Base-by-base conservation (phyloP, 2,888 invertebrate species). In the Apomyelois bistriatella region DNA sequence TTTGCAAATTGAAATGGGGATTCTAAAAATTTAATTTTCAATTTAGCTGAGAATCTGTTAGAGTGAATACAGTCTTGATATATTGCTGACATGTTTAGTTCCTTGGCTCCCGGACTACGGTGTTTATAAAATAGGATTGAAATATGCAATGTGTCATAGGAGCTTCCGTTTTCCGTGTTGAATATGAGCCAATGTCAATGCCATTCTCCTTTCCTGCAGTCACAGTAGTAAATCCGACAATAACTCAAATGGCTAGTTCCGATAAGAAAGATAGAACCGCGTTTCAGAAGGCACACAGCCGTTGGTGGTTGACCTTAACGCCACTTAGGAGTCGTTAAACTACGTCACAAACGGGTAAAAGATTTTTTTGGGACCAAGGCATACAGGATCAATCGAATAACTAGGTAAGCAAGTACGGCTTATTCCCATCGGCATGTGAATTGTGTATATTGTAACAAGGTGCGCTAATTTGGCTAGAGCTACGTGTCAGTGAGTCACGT, bases 141-240 rank as follows among this genome's bases (percentile, higher is more conserved):
- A 42, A 36, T 36, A 7, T 48, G 36, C 47, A 36, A 54, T 65
- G 69, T 66, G 59, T 62, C 68, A 71, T 64, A 61, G 59, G 7
- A 62, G 68, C 75, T 80, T 82, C 81, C 80, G 76, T 70, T 82
- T 82, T 80, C 82, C 81, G 76, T 65, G 73, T 79, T 74, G 74
- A 74, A 71, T 68, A 58, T 59, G 63, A 74, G 74, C 74, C 85
- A 87, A 85, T 86, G 86, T 87, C 87, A 87, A 79, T 85, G 82
- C 79, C 85, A 66, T 77, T 82, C 79, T 78, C 15, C 8, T 38
- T 79, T 73, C 70, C 72, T 60, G 67, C 81, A 36, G 84, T 74
- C 74, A 70, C 57, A 57, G 70, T 66, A 60, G 70, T 66, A 54
- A 62, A 55, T 64, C 62, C 61, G 49, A 69, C 54, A 68, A 63